Base-by-base conservation (phyloP, 2,113 vertebrate genomes). In the Trematomus loennbergii region DNA sequence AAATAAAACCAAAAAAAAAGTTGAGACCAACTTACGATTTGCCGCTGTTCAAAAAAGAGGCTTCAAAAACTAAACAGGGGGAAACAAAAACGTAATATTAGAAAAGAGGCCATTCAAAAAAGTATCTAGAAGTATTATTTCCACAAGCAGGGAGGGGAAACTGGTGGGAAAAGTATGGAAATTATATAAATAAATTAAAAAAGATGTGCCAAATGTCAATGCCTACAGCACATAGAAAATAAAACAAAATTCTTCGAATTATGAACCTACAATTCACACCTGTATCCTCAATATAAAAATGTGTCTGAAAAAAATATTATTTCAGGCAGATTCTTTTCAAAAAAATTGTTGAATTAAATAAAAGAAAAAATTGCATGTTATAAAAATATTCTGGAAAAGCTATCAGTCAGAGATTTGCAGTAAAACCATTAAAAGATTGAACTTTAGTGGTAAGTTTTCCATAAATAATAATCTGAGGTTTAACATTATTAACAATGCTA, bases 21-120 rank as follows among this genome's bases (percentile, higher is more conserved):
- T 83, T 74, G 83, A 92, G 83, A 91, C 87, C 87, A 92, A 95
- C 93, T 94, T 94, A 94, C 94, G 89, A 92, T 94, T 93, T 83
- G 91, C 65, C 9, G 93, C 62, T 67, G 91, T 43, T 92, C 92
- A 94, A 94, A 94, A 95, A 92, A 93, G 92, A 80, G 87, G 86
- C 93, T 85, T 94, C 88, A 93, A 94, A 94, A 95, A 95, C 92
- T 91, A 91, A 88, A 95, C 36, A 83, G 49, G 75, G 77, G 65
- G 83, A 92, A 88, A 67, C 65, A 67, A 67, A 92, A 84, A 81
- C 48, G 66, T 13, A 43, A 81, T 55, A 89, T 92, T 93, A 94
- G 89, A 91, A 86, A 89, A 75, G 40, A 83, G 66, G 62, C 4
- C 36, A 33, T 81, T 69, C 20, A 16, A 12, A 68, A 67, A 55